These are phyloP conservation scores for Pachycephala philippinensis DNA, from an alignment of 2,113 vertebrate species.

Conservation along the genomic window DNA sequence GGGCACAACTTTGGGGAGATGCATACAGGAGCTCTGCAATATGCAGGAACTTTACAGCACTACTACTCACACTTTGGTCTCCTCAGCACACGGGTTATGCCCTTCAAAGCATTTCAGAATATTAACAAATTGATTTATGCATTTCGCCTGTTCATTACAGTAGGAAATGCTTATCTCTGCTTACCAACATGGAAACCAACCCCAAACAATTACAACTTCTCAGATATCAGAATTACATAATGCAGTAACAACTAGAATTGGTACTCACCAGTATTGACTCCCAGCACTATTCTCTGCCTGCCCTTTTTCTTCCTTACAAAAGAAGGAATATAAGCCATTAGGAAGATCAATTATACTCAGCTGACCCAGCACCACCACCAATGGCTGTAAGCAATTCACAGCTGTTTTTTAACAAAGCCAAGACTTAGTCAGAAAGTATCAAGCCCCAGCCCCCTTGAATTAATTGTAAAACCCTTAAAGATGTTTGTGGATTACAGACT, in stretches of 20 bases:
- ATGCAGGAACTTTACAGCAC: background rate
- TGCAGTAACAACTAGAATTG: background rate
- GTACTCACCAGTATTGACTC: background rate
- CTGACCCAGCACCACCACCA: background rate
- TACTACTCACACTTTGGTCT: background rate
- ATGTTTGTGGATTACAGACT: background rate
- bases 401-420: background rate
- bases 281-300: accelerated
- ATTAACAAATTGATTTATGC: background rate
- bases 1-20: accelerated
- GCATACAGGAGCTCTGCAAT: background rate
- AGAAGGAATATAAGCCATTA: accelerated
- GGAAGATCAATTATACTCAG: background rate
- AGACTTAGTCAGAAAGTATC: background rate
- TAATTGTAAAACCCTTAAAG: background rate
- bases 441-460: background rate
- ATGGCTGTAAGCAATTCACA: background rate
- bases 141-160: background rate
- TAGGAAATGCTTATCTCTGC: accelerated
- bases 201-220: background rate
- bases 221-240: background rate
- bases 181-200: background rate
- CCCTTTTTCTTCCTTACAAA: accelerated
- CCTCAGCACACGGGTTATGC: accelerated
- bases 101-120: background rate